Evolutionary conservation across 2,797 vertebrate genomes (phyloP).

Genomic region (Myotis vivesi): DNA sequence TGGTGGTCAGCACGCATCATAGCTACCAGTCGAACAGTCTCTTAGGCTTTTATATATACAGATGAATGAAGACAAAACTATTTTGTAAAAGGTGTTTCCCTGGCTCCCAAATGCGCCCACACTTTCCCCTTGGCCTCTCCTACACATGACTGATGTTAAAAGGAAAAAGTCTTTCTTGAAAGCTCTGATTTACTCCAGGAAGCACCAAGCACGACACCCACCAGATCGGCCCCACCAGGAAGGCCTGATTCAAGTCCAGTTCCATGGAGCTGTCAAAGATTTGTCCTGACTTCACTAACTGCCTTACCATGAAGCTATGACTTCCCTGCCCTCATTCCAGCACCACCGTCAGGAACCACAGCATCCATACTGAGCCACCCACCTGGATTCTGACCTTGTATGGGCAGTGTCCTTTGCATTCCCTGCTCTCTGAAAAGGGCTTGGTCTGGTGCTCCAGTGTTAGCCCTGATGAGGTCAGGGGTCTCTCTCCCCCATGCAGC

Average conservation of each 20-base stretch:
- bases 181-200: not conserved
- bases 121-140: not conserved
- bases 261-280: not conserved
- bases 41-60: no score
- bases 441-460: not conserved
- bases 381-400: not conserved
- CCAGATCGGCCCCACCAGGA: not conserved
- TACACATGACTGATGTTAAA: not conserved
- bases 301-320: not conserved
- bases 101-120: not conserved
- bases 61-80: not conserved
- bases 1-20: no score
- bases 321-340: not conserved
- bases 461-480: not conserved
- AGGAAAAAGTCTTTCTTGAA: not conserved
- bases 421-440: not conserved
- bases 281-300: not conserved
- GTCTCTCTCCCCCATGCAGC: accelerated
- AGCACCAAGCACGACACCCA: not conserved
- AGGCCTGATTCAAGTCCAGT: not conserved
- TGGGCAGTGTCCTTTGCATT: not conserved
- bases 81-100: not conserved
- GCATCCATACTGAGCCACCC: not conserved
- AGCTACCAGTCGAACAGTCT: no score
- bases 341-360: not conserved